A percentile compares a stretch with the other conserved stretches of the same genome.
These are phyloP conservation scores for Huso huso DNA, from an alignment of 2,797 vertebrate species.

Conservation along the genomic window DNA sequence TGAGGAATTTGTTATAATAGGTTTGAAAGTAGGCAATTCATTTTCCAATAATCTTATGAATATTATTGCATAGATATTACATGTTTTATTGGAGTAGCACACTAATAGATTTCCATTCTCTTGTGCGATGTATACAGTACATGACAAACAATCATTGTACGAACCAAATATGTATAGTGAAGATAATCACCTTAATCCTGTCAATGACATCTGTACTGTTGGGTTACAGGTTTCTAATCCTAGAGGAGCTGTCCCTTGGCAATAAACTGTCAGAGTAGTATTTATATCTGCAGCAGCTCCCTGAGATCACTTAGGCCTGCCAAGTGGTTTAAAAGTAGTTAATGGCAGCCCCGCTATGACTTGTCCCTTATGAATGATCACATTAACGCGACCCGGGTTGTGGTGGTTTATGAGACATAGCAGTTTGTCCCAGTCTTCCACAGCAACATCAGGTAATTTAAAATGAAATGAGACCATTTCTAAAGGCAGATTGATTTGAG, in stretches of 20 bases:
- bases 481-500: conserved; percentile 84
- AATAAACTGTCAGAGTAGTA: conserved; percentile 95
- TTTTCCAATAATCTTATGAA: too few relatives aligned
- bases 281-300: conserved; percentile 78
- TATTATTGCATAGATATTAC: too few relatives aligned
- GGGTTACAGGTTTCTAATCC: conserved; percentile 90
- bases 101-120: too few relatives aligned
- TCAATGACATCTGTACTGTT: conserved; percentile 63
- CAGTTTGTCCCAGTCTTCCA: conserved; percentile 67
- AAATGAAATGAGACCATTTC: conserved; percentile 81
- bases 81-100: too few relatives aligned
- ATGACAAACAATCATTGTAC: too few relatives aligned
- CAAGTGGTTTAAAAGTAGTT: conserved; percentile 80
- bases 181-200: conserved; percentile 66
- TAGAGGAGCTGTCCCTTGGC: conserved; percentile 81
- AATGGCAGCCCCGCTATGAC: conserved; percentile 65
- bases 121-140: too few relatives aligned
- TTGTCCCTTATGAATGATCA: conserved; percentile 73
- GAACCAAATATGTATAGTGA: neutral
- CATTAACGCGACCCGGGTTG: conserved; percentile 69
- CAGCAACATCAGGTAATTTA: conserved; percentile 71
- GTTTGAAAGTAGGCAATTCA: too few relatives aligned
- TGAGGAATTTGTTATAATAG: too few relatives aligned
- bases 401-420: conserved; percentile 75
- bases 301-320: conserved; percentile 73